Evolutionary conservation across 1,140 invertebrate genomes (phyloP).

Genomic region (Oryzaephilus surinamensis): DNA sequence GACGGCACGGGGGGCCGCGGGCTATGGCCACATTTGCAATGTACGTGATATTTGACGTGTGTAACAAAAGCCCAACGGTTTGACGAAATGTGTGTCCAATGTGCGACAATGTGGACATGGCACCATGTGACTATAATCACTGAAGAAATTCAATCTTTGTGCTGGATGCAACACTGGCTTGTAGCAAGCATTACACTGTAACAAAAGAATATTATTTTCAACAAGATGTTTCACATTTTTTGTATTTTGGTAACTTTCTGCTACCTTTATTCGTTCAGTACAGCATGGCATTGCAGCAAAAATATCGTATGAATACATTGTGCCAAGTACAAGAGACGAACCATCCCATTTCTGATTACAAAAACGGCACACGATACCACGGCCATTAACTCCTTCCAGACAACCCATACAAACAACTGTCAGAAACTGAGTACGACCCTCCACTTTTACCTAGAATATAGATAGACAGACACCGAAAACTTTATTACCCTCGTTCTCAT

Average conservation of each 20-base stretch:
- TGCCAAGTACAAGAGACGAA: slow-evolving; percentile 82
- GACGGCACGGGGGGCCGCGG: slow-evolving; percentile 36
- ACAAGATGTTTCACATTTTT: neutral
- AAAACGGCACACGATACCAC: slow-evolving; percentile 62
- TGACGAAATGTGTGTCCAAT: slow-evolving; percentile 89
- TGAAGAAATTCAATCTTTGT: slow-evolving; percentile 84
- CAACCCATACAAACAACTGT: slow-evolving; percentile 90
- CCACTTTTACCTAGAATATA: slow-evolving; percentile 85
- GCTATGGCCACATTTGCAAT: slow-evolving; percentile 75
- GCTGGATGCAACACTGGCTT: slow-evolving; percentile 75
- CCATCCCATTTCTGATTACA: slow-evolving; percentile 88
- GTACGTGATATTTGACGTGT: slow-evolving; percentile 57
- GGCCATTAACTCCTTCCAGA: slow-evolving; percentile 68
- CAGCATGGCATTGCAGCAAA: slow-evolving; percentile 95
- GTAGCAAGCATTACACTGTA: slow-evolving; percentile 81
- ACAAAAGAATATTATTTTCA: slow-evolving; percentile 23
- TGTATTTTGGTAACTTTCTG: slow-evolving; percentile 11
- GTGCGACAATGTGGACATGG: slow-evolving; percentile 84
- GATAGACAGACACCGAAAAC: slow-evolving; percentile 22
- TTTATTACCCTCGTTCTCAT: too few species aligned
- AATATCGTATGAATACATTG: slow-evolving; percentile 96
- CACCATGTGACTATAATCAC: slow-evolving; percentile 87
- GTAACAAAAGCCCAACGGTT: slow-evolving; percentile 72
- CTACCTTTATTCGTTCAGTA: slow-evolving; percentile 80
- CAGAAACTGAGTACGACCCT: slow-evolving; percentile 78